A percentile compares a stretch with the other conserved stretches of the same genome.
Evolutionary conservation across 2,113 vertebrate species (phyloP).

Genomic region (Terrapene triunguis): DNA sequence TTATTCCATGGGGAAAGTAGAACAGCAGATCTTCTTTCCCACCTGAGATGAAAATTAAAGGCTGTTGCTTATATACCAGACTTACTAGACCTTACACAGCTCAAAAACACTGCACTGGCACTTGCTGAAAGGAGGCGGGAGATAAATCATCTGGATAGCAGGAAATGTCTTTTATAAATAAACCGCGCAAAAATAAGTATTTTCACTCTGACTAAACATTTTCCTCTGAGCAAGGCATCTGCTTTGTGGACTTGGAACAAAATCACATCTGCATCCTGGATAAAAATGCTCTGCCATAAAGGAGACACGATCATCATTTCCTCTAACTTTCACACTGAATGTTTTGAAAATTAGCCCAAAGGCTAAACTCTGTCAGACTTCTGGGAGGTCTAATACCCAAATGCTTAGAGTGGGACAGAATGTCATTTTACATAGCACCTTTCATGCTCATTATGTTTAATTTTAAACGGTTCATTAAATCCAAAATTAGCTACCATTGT

Average conservation of each 20-base stretch:
- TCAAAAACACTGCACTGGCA: conserved; percentile 17
- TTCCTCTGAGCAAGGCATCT: conserved; percentile 58
- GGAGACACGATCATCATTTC: conserved; percentile 13
- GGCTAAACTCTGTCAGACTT: not conserved
- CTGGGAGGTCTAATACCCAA: not conserved
- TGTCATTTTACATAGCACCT: not conserved
- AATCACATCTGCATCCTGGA: conserved; percentile 16
- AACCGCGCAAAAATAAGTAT: not conserved
- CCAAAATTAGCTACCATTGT: not conserved
- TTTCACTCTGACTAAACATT: conserved; percentile 73
- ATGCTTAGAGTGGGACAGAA: not conserved
- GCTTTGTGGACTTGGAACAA: conserved; percentile 54
- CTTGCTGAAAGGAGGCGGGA: conserved; percentile 42
- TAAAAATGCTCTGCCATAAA: conserved; percentile 19
- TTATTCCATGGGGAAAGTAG: conserved; percentile 36
- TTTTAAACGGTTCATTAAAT: conserved; percentile 33
- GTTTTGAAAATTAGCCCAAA: conserved; percentile 18
- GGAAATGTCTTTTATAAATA: conserved; percentile 62
- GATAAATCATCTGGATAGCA: conserved; percentile 64
- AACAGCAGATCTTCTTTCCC: conserved; percentile 45
- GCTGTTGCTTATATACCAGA: conserved; percentile 14
- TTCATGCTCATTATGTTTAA: not conserved
- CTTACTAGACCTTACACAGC: conserved; percentile 41
- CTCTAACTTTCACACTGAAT: conserved; percentile 20
- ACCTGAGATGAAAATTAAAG: conserved; percentile 50